Percentiles rank a stretch among this genome's conserved stretches.
Evolutionary conservation across 1,140 invertebrate genomes (phyloP).

Genomic region (Elymnias hypermnestra): DNA sequence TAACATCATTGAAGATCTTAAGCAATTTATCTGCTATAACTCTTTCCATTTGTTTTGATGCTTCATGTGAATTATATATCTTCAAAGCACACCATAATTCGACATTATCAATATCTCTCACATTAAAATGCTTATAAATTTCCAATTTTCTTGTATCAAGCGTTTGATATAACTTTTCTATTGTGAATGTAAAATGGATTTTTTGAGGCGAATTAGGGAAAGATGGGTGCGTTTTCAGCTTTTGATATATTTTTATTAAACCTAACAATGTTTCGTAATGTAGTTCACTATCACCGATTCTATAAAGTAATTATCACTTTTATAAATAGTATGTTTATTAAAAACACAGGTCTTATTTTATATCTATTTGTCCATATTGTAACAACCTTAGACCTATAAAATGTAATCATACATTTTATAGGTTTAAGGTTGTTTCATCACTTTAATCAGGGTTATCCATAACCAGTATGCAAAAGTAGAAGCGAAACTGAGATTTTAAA

Average conservation of each 20-base stretch:
- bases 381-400: too few species aligned
- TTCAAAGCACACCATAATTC: constrained; percentile 32
- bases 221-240: constrained; percentile 23
- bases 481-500: too few species aligned
- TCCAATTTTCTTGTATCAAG: constrained; percentile 35
- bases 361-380: too few species aligned
- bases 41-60: constrained; percentile 22
- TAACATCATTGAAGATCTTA: constrained; percentile 12
- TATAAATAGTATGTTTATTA: neutral
- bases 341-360: too few species aligned
- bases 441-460: too few species aligned
- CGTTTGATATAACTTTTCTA: constrained; percentile 34
- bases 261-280: constrained; percentile 9
- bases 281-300: constrained; percentile 4
- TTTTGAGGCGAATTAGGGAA: constrained; percentile 41
- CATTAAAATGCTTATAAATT: constrained; percentile 30
- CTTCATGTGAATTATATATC: constrained; percentile 36
- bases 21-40: constrained; percentile 28
- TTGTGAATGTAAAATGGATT: constrained; percentile 34
- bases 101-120: constrained; percentile 29
- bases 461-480: too few species aligned
- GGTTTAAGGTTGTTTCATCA: too few species aligned
- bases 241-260: constrained; percentile 38
- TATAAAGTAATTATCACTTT: constrained; percentile 6
- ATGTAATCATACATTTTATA: too few species aligned